phyloP scores from a whole-genome alignment of 2,888 invertebrate species.

The Chouioia cunea region DNA sequence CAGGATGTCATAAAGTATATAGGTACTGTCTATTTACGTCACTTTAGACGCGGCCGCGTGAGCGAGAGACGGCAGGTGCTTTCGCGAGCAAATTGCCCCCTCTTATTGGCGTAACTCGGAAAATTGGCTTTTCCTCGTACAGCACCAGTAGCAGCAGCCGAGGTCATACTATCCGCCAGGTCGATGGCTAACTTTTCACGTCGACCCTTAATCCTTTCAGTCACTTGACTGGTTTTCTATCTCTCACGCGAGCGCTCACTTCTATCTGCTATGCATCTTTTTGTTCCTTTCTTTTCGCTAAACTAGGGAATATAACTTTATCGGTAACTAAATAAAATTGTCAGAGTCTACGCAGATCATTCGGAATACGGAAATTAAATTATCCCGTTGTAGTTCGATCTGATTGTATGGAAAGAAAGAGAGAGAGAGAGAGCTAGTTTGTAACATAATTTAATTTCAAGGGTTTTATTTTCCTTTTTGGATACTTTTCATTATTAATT shows the following conservation, averaged over 20 bases:
- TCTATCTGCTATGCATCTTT: neutral
- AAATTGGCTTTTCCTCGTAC: conserved; percentile 38
- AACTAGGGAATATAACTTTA: conserved; percentile 33
- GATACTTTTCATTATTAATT: neutral
- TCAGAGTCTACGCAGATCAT: conserved; percentile 4
- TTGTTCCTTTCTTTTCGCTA: neutral
- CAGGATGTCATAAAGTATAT: neutral
- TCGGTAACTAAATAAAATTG: conserved; percentile 16
- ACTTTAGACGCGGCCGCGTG: conserved; percentile 11
- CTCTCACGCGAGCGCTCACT: conserved; percentile 3
- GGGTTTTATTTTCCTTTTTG: neutral
- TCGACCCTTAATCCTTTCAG: conserved; percentile 38
- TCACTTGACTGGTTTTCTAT: conserved; percentile 20
- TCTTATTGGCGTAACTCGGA: conserved; percentile 44
- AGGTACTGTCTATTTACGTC: conserved; percentile 19
- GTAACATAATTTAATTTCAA: too few relatives aligned
- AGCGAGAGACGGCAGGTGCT: conserved; percentile 21
- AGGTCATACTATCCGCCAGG: neutral
- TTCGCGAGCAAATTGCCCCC: conserved; percentile 45
- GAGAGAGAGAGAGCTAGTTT: neutral
- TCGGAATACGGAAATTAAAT: neutral
- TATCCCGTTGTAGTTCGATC: too few relatives aligned
- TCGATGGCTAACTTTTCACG: conserved; percentile 37
- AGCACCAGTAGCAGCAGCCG: conserved; percentile 1
- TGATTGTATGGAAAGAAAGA: neutral